A percentile compares a stretch with the other conserved stretches of the same genome.
phyloP scores from a whole-genome alignment of 2,888 invertebrate genomes.

The Volucella inflata region DNA sequence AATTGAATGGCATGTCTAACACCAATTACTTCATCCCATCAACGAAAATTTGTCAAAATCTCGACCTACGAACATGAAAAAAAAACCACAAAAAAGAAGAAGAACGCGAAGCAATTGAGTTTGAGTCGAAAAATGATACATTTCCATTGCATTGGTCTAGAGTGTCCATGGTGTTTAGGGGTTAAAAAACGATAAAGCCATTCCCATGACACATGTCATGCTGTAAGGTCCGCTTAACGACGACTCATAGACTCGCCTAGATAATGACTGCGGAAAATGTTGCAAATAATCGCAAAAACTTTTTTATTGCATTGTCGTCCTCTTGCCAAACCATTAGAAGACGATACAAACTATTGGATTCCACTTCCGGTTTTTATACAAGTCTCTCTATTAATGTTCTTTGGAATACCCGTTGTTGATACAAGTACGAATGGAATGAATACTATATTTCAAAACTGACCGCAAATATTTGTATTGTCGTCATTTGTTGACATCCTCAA shows the following conservation, averaged over 20 bases:
- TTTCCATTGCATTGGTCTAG: slow-evolving; percentile 25
- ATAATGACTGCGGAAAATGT: slow-evolving; percentile 31
- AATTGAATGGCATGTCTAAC: too few species aligned
- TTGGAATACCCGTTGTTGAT: too few species aligned
- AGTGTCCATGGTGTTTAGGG: slow-evolving; percentile 11
- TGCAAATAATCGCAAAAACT: slow-evolving; percentile 25
- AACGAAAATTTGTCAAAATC: too few species aligned
- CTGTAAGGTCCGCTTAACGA: slow-evolving; percentile 5
- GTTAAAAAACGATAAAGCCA: slow-evolving; percentile 32
- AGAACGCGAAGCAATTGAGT: not conserved
- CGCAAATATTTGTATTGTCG: not conserved
- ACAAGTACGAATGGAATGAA: not conserved
- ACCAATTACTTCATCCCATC: too few species aligned
- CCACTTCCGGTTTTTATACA: slow-evolving; percentile 7
- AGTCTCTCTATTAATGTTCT: too few species aligned
- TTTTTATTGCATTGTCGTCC: slow-evolving; percentile 34
- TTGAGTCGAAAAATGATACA: not conserved
- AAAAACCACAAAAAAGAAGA: not conserved
- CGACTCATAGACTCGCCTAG: slow-evolving; percentile 9
- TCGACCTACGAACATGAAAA: not conserved
- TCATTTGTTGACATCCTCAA: not conserved
- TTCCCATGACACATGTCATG: not conserved
- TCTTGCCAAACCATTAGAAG: slow-evolving; percentile 40
- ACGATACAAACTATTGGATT: slow-evolving; percentile 16
- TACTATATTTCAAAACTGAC: not conserved